Evolutionary conservation across 2,113 vertebrate species (phyloP).

Genomic region (Hyaena hyaena): DNA sequence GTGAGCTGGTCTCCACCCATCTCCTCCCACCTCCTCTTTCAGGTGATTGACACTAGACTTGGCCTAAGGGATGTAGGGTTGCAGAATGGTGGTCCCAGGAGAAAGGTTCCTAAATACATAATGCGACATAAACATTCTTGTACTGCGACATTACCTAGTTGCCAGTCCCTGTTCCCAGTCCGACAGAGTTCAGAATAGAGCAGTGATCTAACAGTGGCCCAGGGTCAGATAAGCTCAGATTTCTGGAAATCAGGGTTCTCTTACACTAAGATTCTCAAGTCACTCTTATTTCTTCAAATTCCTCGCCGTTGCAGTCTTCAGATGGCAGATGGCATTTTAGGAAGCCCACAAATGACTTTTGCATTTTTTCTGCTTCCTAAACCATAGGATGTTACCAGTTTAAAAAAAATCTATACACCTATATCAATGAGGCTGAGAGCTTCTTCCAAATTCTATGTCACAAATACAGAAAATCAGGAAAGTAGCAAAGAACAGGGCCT

Average conservation of each 20-base stretch:
- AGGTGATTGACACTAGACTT: constrained; percentile 45
- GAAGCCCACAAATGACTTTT: not conserved
- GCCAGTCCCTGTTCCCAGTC: not conserved
- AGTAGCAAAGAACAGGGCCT: not conserved
- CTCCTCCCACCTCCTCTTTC: not conserved
- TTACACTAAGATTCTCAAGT: not conserved
- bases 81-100: not conserved
- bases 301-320: not conserved
- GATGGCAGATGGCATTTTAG: not conserved
- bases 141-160: not conserved
- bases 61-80: not conserved
- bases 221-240: not conserved
- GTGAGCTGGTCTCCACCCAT: not conserved
- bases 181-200: not conserved
- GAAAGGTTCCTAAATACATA: not conserved
- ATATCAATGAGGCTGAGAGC: not conserved
- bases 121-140: not conserved
- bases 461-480: not conserved
- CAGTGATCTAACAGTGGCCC: not conserved
- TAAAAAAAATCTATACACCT: not conserved
- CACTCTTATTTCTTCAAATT: not conserved
- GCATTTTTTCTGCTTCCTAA: not conserved
- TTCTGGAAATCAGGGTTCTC: not conserved
- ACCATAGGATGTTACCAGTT: not conserved
- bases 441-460: not conserved